Base-by-base conservation (phyloP, 2,113 vertebrate genomes). In the Mustelus asterias region DNA sequence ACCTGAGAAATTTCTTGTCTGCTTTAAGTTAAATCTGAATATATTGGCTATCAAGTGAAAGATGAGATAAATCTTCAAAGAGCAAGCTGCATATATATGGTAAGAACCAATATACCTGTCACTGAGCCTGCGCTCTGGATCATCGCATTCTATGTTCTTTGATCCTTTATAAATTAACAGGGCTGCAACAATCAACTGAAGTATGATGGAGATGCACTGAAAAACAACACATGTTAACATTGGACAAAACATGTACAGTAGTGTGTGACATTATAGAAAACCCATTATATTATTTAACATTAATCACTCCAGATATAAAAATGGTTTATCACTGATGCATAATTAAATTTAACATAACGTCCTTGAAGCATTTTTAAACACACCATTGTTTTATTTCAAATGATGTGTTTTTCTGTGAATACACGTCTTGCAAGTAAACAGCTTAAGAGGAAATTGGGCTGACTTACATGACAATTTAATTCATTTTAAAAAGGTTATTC, bases 141-240 rank as follows among this genome's bases (percentile, higher is more conserved):
- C 96, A 67, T 67, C 0, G 33, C 95, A 96, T 96, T 96, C 96
- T 78, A 96, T 96, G 70, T 96, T 96, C 96, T 96, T 95, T 96
- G 96, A 70, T 60, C 67, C 96, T 96, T 93, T 96, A 95, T 85
- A 97, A 96, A 95, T 33, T 95, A 96, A 86, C 88, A 95, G 72
- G 60, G 96, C 96, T 29, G 94, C 95, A 41, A 83, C 96, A 20
- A 94, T 96, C 96, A 96, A 78, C 85, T 96, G 94, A 72, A 95
- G 93, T 54, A 94, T 0, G 0, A 96, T 70, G 13, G 96, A 93
- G 94, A 67, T 96, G 78, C 85, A 8, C 96, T 96, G 96, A 24
- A 96, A 96, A 44, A 83, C 78, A 95, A 72, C 41, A 70, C 26
- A 70, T 54, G 22, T 95, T 69, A 92, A 67, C 26, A 54, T 69